Evolutionary conservation across 2,113 vertebrate genomes (phyloP).

Genomic region (Saccopteryx leptura): DNA sequence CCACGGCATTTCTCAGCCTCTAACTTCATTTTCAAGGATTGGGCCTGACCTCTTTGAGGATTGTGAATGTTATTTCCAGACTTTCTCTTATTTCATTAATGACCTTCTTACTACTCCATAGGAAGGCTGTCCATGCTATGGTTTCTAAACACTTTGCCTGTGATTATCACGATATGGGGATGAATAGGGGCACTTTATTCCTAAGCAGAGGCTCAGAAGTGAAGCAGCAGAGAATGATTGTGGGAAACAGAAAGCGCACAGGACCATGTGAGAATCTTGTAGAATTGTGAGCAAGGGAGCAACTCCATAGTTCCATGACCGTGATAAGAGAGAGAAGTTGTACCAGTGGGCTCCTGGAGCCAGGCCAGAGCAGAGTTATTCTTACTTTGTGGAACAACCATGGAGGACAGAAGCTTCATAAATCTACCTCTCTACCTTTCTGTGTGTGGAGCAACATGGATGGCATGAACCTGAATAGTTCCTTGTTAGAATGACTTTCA

Average conservation of each 20-base stretch:
- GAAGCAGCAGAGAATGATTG: background rate
- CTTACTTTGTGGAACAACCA: background rate
- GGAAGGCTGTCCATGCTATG: background rate
- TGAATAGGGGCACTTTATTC: background rate
- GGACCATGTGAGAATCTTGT: background rate
- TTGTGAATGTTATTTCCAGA: background rate
- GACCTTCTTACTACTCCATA: background rate
- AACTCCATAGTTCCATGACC: background rate
- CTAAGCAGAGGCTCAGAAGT: background rate
- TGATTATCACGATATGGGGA: background rate
- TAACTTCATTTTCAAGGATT: background rate
- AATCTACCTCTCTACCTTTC: background rate
- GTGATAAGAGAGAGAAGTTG: background rate
- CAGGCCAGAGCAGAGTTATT: background rate
- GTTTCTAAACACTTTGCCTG: conserved; percentile 2
- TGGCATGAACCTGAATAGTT: background rate
- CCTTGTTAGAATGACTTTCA: background rate
- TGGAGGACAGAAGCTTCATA: background rate
- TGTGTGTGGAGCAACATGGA: background rate
- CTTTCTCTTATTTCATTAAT: background rate
- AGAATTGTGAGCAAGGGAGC: background rate
- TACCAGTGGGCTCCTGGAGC: background rate
- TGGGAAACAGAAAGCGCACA: background rate
- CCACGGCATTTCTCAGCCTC: background rate
- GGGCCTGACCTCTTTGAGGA: background rate